Evolutionary conservation across 2,888 invertebrate species (phyloP).

Genomic region (Cephus pulcher): DNA sequence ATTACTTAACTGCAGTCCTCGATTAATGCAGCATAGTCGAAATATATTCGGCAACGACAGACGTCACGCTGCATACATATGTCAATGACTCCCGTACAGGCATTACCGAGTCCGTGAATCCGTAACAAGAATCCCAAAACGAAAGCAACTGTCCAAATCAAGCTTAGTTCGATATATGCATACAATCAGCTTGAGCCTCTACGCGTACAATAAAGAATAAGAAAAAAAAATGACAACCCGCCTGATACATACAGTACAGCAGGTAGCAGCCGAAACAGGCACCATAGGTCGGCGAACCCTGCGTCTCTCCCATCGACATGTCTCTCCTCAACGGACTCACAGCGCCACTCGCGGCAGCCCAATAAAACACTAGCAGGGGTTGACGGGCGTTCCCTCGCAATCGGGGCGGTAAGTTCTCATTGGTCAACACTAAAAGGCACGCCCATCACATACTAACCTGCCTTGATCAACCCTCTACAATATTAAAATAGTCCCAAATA

Average conservation of each 20-base stretch:
- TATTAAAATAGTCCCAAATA: not conserved
- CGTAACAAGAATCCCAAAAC: not conserved
- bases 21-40: not conserved
- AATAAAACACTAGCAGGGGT: not conserved
- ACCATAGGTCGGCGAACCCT: not conserved
- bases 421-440: not conserved
- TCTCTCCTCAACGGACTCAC: not conserved
- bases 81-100: not conserved
- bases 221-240: not conserved
- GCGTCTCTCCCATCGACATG: not conserved
- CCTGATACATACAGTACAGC: not conserved
- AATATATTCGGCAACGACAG: not conserved
- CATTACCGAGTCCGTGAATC: not conserved
- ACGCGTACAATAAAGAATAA: not conserved
- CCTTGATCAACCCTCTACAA: not conserved
- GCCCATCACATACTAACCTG: not conserved
- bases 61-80: not conserved
- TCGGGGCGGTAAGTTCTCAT: not conserved
- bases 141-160: not conserved
- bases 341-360: not conserved
- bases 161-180: not conserved
- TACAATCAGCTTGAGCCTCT: not conserved
- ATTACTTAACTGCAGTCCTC: not conserved
- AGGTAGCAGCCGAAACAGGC: not conserved
- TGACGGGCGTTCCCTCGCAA: not conserved